Base-by-base conservation (phyloP, 2,113 vertebrate species). In the Pterophyllum scalare region DNA sequence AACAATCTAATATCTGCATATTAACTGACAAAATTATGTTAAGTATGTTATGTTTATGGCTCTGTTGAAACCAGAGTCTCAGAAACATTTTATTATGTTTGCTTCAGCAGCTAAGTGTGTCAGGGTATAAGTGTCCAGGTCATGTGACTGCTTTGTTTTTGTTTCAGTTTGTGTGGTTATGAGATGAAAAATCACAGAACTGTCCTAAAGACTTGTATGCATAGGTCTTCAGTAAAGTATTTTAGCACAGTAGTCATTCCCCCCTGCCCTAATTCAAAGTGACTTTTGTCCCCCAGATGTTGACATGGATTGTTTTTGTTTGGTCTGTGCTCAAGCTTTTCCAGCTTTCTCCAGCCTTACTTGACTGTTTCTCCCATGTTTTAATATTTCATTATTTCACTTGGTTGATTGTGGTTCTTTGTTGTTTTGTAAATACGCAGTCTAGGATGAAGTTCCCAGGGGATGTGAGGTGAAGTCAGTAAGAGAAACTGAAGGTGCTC, bases 401-500 rank as follows among this genome's bases (percentile, higher is more conserved):
- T 4, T 17, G 13, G 26, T 74, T 49, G n/a, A 20, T 24, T 4
- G 6, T 52, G 10, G 22, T 60, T 35, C 3, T 65, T 65, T 43
- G 38, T 54, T 54, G 31, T 22, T 38, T 11, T 64, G 31, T 19
- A 22, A 64, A 65, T 24, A 33, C 15, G 8, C 72, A 33, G 72
- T 43, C 17, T 43, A 7, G 2, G n/a, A 54, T 80, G 19, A 54
- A 38, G 15, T 62, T 67, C 13, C n/a, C 13, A 40, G n/a, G 19
- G 75, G 56, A 52, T 72, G 13, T 24, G 7, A 20, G 35, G 15
- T 81, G 75, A 80, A 52, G 65, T 85, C 77, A 77, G 20, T 59
- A 67, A 52, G 46, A 83, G 83, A 91, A 87, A 93, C 90, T 86
- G 76, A 83, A 85, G 80, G 22, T 24, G 1, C 4, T 65, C 75